Evolutionary conservation across 2,797 vertebrate species (phyloP).

Genomic region (Tympanoctomys barrerae): DNA sequence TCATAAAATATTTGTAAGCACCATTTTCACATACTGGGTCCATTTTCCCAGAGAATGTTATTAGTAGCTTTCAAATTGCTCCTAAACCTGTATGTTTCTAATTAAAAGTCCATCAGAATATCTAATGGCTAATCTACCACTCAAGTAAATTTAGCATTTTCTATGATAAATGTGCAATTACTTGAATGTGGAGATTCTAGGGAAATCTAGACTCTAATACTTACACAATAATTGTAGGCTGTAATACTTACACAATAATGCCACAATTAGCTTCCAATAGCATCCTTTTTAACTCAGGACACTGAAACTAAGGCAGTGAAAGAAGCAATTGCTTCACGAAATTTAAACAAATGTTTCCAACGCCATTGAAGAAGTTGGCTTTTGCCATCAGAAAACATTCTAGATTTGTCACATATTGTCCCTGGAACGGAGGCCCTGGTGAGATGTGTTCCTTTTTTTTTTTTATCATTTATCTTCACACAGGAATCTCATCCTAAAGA

Average conservation of each 20-base stretch:
- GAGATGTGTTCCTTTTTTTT: background rate
- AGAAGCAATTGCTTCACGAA: background rate
- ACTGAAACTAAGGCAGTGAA: background rate
- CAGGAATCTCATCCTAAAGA: background rate
- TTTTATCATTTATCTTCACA: background rate
- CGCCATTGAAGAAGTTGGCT: background rate
- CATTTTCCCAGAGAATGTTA: constrained; percentile 59
- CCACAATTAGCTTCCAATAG: background rate
- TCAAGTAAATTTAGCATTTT: constrained; percentile 51
- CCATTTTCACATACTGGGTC: constrained; percentile 43
- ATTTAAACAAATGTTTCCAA: constrained; percentile 26
- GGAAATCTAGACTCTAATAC: background rate
- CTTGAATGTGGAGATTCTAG: background rate
- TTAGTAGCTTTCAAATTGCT: constrained; percentile 63
- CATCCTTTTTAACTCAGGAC: background rate
- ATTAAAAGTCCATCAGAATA: constrained; percentile 70
- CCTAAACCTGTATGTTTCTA: constrained; percentile 60
- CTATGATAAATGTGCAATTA: constrained; percentile 20
- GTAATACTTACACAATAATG: background rate
- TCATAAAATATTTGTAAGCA: constrained; percentile 60
- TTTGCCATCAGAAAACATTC: background rate
- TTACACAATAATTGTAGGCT: background rate
- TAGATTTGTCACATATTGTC: background rate
- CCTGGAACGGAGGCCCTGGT: background rate
- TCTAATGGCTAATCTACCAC: background rate